Evolutionary conservation across 2,797 vertebrate genomes (phyloP).

Genomic region (Paramormyrops hopkinsi): DNA sequence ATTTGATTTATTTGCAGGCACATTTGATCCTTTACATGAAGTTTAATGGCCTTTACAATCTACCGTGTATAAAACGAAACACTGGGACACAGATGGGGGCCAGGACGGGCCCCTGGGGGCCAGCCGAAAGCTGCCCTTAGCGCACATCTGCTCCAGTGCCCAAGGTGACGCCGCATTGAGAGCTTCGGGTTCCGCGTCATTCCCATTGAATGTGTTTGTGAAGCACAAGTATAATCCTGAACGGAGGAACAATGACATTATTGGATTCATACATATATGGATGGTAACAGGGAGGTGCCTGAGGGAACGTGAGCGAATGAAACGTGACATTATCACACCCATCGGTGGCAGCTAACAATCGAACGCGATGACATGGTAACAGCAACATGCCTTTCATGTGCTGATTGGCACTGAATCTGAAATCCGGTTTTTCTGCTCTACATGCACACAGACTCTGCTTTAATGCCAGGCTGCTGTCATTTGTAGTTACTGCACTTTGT

Average conservation of each 20-base stretch:
- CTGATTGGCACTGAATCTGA: background rate
- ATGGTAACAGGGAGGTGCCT: background rate
- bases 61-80: background rate
- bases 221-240: background rate
- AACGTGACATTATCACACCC: background rate
- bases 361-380: background rate
- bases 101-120: background rate
- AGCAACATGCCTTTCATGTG: background rate
- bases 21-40: background rate
- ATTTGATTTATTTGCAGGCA: background rate
- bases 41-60: background rate
- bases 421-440: background rate
- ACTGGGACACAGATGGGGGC: background rate
- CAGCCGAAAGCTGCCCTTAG: background rate
- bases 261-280: background rate
- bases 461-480: background rate
- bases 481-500: background rate
- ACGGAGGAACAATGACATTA: background rate
- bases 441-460: background rate
- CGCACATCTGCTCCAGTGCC: background rate
- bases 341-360: background rate
- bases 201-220: background rate
- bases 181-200: background rate
- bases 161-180: background rate
- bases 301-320: background rate